Conservation (phyloP, 1,140 invertebrate genomes). For the Brachionus paranguensis region DNA sequence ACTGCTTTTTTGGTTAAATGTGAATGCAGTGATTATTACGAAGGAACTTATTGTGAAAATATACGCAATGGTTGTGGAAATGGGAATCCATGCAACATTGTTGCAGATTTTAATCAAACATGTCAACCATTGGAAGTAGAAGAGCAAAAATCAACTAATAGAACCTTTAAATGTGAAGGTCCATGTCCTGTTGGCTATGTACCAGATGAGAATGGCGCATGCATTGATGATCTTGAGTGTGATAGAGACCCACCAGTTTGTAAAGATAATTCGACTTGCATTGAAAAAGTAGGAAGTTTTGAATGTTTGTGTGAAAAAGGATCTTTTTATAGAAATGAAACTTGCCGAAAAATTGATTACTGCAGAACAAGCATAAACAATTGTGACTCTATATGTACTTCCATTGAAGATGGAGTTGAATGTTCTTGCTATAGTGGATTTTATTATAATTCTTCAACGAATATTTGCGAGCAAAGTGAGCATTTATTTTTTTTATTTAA, state of each 20-base stretch:
- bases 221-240: neutral
- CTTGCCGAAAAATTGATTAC: slow-evolving; percentile 1
- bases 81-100: neutral
- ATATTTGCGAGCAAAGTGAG: neutral
- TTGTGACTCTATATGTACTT: slow-evolving; percentile 17
- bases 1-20: neutral
- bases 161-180: neutral
- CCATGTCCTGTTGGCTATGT: neutral
- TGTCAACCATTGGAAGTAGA: neutral
- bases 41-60: neutral
- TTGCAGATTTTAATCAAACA: neutral
- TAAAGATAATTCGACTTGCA: neutral
- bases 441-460: neutral
- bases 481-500: neutral
- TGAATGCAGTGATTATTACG: slow-evolving; percentile 5
- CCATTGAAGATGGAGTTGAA: neutral
- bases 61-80: neutral
- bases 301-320: neutral
- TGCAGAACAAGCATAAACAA: slow-evolving; percentile 2
- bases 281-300: neutral
- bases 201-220: neutral
- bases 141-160: neutral
- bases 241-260: neutral
- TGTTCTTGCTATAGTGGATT: neutral
- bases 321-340: neutral